Percentiles rank a stretch among this genome's conserved stretches.
phyloP scores from a whole-genome alignment of 2,888 invertebrate species.

The Ormyrus thymus region DNA sequence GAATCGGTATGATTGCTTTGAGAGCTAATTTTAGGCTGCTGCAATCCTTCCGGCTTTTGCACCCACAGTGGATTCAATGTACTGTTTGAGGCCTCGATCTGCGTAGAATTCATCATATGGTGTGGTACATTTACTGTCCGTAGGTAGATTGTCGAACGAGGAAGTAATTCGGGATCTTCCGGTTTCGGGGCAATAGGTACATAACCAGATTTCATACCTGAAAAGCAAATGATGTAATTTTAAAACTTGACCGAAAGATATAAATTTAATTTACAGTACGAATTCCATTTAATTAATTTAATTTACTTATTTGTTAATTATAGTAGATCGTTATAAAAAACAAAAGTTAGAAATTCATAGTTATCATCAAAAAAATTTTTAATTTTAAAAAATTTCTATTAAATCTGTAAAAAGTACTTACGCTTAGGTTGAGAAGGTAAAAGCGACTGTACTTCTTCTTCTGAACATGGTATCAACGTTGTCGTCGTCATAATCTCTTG shows the following conservation, averaged over 20 bases:
- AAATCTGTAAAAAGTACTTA: conserved; percentile 20
- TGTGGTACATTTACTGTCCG: conserved; percentile 61
- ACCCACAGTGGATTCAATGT: conserved; percentile 6
- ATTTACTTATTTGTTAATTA: neutral
- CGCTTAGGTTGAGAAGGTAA: neutral
- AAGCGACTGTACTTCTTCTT: conserved; percentile 60
- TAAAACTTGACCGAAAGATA: neutral
- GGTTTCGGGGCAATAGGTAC: conserved; percentile 67
- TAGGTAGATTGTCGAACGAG: conserved; percentile 56
- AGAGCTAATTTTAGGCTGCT: neutral
- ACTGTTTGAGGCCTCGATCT: conserved; percentile 24
- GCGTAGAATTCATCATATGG: conserved; percentile 32
- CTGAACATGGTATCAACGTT: conserved; percentile 67
- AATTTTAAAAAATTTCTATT: neutral
- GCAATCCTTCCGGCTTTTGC: conserved; percentile 16
- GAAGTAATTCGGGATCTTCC: neutral
- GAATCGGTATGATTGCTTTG: neutral
- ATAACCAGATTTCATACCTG: conserved; percentile 5
- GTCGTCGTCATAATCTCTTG: conserved; percentile 64
- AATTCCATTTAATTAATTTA: neutral
- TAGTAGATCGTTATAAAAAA: neutral
- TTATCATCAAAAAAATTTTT: conserved; percentile 2
- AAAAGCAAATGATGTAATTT: neutral
- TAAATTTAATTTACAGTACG: neutral
- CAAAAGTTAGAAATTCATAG: neutral